Evolutionary conservation across 2,797 vertebrate species (phyloP).

Genomic region (Gobio occitaniae): DNA sequence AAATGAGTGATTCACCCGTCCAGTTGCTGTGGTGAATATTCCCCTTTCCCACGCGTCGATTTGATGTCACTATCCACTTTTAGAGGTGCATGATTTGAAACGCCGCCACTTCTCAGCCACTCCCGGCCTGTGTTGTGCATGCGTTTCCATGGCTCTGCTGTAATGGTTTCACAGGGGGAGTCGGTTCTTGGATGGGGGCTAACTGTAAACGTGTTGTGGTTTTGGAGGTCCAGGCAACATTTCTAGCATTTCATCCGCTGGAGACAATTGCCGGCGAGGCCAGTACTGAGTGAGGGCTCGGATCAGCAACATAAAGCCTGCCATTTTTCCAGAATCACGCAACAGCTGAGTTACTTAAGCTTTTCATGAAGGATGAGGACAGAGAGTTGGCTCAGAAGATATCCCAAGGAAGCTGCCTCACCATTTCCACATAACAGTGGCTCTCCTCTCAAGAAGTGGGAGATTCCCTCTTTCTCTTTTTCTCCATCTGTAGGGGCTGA

Average conservation of each 20-base stretch:
- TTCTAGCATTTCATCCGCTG: constrained; percentile 50
- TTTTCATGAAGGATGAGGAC: constrained; percentile 45
- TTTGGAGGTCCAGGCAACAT: constrained; percentile 46
- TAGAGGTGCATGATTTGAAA: constrained; percentile 37
- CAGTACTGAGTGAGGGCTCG: constrained; percentile 5
- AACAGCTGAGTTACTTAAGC: constrained; percentile 38
- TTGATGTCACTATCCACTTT: constrained; percentile 45
- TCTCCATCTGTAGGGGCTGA: background rate
- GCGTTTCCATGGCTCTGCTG: constrained; percentile 49
- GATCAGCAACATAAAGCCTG: constrained; percentile 3
- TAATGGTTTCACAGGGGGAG: constrained; percentile 43
- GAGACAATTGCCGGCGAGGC: constrained; percentile 25
- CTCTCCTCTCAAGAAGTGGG: constrained; percentile 25
- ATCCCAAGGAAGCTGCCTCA: constrained; percentile 34
- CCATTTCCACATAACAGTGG: constrained; percentile 41
- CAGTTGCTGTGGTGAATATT: constrained; percentile 1
- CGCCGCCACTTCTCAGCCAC: constrained; percentile 22
- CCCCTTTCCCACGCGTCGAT: constrained; percentile 17
- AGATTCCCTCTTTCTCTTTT: constrained; percentile 33
- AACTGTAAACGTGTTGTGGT: constrained; percentile 47
- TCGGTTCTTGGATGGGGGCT: constrained; percentile 32
- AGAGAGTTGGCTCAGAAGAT: constrained; percentile 41
- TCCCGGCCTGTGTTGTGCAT: constrained; percentile 43
- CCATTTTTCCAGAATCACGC: constrained; percentile 43
- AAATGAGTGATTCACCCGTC: constrained; percentile 15